Evolutionary conservation across 2,797 vertebrate species (phyloP).

Genomic region (Crocidura indochinensis): DNA sequence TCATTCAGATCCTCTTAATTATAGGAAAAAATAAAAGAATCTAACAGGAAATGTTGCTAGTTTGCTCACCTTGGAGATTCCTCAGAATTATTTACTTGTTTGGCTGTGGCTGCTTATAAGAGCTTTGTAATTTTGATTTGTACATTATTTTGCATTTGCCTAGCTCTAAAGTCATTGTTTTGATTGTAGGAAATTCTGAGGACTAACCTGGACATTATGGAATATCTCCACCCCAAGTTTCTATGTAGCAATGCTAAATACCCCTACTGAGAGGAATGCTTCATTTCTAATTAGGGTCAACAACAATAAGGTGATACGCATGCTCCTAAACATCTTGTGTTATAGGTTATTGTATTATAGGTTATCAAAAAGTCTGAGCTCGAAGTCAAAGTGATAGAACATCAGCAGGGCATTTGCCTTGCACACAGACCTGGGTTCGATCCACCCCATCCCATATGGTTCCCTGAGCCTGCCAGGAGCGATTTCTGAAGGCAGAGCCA

Average conservation of each 20-base stretch:
- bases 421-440: too few relatives aligned
- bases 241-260: too few relatives aligned
- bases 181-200: not conserved
- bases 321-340: not conserved
- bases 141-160: constrained; percentile 32
- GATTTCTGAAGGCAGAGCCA: too few relatives aligned
- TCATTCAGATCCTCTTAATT: constrained; percentile 12
- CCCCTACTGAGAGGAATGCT: not conserved
- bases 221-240: not conserved
- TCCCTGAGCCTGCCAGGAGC: too few relatives aligned
- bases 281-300: not conserved
- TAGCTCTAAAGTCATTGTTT: not conserved
- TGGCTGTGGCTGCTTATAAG: constrained; percentile 31
- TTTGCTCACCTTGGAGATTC: not conserved
- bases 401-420: too few relatives aligned
- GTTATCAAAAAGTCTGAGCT: not conserved
- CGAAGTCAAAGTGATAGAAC: too few relatives aligned
- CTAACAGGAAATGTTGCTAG: constrained; percentile 28
- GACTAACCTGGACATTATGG: not conserved
- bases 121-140: constrained; percentile 32
- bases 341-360: not conserved
- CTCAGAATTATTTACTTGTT: not conserved
- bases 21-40: too few relatives aligned
- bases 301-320: not conserved
- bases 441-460: too few relatives aligned